Evolutionary conservation across 2,113 vertebrate genomes (phyloP).

Genomic region (Prinia subflava): DNA sequence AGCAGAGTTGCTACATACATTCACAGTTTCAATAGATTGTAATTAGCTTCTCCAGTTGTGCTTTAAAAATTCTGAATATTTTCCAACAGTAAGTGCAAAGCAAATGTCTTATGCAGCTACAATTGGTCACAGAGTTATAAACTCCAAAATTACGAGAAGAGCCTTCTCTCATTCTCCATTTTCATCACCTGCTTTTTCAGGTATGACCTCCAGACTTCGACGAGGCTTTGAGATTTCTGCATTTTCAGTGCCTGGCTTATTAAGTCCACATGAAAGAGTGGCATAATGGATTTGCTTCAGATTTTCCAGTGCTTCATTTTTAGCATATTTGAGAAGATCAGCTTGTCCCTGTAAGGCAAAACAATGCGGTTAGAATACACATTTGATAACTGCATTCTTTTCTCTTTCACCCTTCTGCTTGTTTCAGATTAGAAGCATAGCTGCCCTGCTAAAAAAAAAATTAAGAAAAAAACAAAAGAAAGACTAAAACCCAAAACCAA

Average conservation of each 20-base stretch:
- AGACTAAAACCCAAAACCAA: not conserved
- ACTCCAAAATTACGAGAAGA: slow-evolving; percentile 29
- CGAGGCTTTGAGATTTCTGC: slow-evolving; percentile 68
- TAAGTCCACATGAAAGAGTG: slow-evolving; percentile 86
- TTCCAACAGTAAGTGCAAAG: slow-evolving; percentile 75
- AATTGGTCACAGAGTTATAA: slow-evolving; percentile 71
- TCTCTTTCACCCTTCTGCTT: not conserved
- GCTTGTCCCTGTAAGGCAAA: slow-evolving; percentile 85
- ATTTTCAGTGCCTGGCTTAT: slow-evolving; percentile 78
- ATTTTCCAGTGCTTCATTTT: slow-evolving; percentile 91
- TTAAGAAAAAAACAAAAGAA: not conserved
- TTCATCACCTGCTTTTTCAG: slow-evolving; percentile 84
- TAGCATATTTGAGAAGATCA: slow-evolving; percentile 93
- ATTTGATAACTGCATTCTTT: not conserved
- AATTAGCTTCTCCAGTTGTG: slow-evolving; percentile 85
- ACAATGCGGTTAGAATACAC: not conserved
- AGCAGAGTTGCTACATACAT: slow-evolving; percentile 81
- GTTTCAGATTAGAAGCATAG: not conserved
- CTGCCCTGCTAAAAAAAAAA: not conserved
- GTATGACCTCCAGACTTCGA: slow-evolving; percentile 86
- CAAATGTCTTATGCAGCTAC: slow-evolving; percentile 67
- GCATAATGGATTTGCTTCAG: slow-evolving; percentile 96
- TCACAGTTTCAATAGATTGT: slow-evolving; percentile 80
- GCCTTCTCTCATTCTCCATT: slow-evolving; percentile 74
- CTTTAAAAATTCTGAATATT: slow-evolving; percentile 79